Evolutionary conservation across 35 echinoderm and acorn worm species (phyloP).

Genomic region (Lytechinus variegatus): DNA sequence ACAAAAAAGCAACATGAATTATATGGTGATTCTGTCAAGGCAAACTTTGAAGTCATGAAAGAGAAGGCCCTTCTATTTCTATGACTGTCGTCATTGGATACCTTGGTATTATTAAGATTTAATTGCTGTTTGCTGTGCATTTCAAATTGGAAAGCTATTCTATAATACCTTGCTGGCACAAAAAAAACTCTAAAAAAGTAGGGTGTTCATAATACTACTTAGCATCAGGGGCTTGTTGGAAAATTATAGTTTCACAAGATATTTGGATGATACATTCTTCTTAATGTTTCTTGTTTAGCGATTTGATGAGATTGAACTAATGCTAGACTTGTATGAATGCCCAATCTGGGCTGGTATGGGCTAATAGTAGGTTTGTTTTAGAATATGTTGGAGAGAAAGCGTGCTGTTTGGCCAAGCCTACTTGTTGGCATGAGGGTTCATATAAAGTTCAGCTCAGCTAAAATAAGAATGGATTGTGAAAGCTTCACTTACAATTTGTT

Average conservation of each 20-base stretch:
- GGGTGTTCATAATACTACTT: no score
- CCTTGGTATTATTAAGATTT: not conserved
- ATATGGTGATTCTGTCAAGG: not conserved
- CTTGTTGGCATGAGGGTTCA: not conserved
- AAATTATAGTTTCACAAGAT: no score
- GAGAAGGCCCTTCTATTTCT: not conserved
- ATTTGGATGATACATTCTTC: no score
- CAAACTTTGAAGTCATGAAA: not conserved
- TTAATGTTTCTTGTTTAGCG: no score
- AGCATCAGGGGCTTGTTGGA: no score
- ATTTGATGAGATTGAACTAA: no score
- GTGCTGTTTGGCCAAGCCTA: not conserved
- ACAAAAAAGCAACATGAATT: not conserved
- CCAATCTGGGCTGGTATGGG: no score
- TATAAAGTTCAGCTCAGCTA: not conserved
- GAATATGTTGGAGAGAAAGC: not conserved
- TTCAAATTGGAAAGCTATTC: not conserved
- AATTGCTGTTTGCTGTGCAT: slow-evolving; percentile 11
- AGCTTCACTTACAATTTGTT: no score
- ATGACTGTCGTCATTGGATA: not conserved
- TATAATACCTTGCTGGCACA: no score
- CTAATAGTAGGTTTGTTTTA: not conserved
- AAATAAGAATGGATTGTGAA: not conserved
- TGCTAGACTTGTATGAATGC: no score
- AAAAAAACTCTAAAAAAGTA: no score